A percentile compares a stretch with the other conserved stretches of the same genome.
Conservation (phyloP, 2,888 invertebrate genomes). For the Lucinisca nassula region DNA sequence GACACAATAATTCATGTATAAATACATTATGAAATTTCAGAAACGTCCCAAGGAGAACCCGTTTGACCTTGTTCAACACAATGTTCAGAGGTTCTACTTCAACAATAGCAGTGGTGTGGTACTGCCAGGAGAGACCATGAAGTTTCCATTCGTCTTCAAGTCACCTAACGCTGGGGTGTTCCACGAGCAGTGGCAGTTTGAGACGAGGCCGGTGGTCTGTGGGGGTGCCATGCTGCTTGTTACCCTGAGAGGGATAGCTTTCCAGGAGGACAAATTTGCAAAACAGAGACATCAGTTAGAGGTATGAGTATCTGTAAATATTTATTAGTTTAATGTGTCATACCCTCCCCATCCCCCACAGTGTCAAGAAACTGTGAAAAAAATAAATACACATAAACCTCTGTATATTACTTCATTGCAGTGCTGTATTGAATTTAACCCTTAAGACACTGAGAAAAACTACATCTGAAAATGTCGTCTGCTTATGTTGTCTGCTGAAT, state of each 20-base stretch:
- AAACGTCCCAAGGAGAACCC: slow-evolving; percentile 86
- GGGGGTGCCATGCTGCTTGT: slow-evolving; percentile 87
- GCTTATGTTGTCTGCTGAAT: no score
- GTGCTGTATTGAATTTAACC: no score
- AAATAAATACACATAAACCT: no score
- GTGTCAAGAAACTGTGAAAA: no score
- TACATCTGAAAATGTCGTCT: no score
- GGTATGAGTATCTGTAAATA: no score
- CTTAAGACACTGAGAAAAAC: no score
- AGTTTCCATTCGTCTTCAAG: slow-evolving; percentile 88
- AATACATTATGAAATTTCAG: no score
- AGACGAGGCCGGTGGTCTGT: slow-evolving; percentile 86
- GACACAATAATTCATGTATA: no score
- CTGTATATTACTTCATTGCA: no score
- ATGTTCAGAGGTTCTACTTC: slow-evolving; percentile 87
- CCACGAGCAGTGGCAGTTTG: slow-evolving; percentile 87
- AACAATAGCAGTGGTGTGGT: slow-evolving; percentile 87
- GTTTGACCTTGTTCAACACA: slow-evolving; percentile 84
- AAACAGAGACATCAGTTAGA: slow-evolving; percentile 84
- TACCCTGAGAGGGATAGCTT: slow-evolving; percentile 86
- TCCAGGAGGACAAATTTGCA: slow-evolving; percentile 86
- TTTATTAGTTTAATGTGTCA: no score
- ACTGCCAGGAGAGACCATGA: slow-evolving; percentile 87
- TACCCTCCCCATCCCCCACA: no score
- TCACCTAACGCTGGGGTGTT: slow-evolving; percentile 87